Base-by-base conservation (phyloP, 2,797 vertebrate species). In the Notolepis coatsorum region DNA sequence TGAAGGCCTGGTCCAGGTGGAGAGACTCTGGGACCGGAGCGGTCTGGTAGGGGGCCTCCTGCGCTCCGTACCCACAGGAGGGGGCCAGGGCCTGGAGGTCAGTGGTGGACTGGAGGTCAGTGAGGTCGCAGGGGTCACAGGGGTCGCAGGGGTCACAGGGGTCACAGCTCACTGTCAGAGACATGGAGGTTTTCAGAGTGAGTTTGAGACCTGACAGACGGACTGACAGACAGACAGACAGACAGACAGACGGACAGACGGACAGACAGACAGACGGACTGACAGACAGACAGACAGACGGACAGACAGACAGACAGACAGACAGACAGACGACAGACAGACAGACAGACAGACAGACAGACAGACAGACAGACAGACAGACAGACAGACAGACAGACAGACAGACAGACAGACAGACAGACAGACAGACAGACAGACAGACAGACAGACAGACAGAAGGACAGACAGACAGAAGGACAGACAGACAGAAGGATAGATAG, bases 101-200 rank as follows among this genome's bases (percentile, higher is more conserved):
- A 92, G 65, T 20, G 69, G 46, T 0, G 23, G 73, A 59, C 77
- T 88, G 86, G 61, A 90, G 80, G 64, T 81, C 68, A n/a, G 80
- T 1, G 46, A 21, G 10, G 37, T 7, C 39, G 53, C n/a, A n/a
- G n/a, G n/a, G n/a, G n/a, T n/a, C n/a, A n/a, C 1, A 31, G 33
- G 35, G 3, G 68, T 93, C 89, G 18, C 82, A 68, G 35, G 88
- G 71, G 80, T 92, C 87, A 27, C 90, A 90, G 2, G 90, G 89
- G 68, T 92, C 90, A 74, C 88, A 90, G 74, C 74, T 87, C 37
- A 75, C 88, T 89, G 81, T 64, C 42, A 28, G 7, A 59, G 9
- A 23, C 41, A 23, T 5, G 2, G 2, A 60, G 15, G 7, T 4
- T 21, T 55, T 65, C 23, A 61, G 8, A 12, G 48, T 24, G 58